Evolutionary conservation across 2,888 invertebrate genomes (phyloP).

Genomic region (Cephus spinipes): DNA sequence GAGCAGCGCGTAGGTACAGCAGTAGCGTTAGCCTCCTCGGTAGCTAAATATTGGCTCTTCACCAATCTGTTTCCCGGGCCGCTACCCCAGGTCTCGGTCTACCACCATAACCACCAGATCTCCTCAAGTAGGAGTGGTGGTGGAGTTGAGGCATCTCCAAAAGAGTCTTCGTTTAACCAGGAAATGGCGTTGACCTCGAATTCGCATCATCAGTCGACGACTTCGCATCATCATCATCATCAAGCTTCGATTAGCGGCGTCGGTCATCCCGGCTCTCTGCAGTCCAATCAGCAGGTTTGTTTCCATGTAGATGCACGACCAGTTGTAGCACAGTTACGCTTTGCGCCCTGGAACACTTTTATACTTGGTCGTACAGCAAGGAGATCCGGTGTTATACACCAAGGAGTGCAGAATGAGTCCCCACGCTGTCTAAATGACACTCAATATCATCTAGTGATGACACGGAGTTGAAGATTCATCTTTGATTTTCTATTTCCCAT

Average conservation of each 20-base stretch:
- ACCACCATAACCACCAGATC: slow-evolving; percentile 69
- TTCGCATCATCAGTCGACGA: slow-evolving; percentile 55
- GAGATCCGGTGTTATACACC: neutral
- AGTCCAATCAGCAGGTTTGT: slow-evolving; percentile 63
- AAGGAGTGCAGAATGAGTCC: neutral
- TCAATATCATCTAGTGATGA: neutral
- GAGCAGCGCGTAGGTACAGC: slow-evolving; percentile 68
- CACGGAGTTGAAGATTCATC: neutral
- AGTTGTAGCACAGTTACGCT: neutral
- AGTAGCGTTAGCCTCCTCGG: slow-evolving; percentile 77
- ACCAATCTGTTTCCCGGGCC: slow-evolving; percentile 84
- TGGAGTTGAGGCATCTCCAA: slow-evolving; percentile 64
- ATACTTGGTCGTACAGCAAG: neutral
- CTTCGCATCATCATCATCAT: slow-evolving; percentile 56
- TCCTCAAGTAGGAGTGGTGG: slow-evolving; percentile 72
- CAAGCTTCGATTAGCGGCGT: slow-evolving; percentile 53
- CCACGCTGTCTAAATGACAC: neutral
- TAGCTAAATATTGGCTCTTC: slow-evolving; percentile 87
- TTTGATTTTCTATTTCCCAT: neutral
- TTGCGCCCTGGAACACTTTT: neutral
- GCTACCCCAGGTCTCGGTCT: slow-evolving; percentile 81
- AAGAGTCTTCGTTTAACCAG: slow-evolving; percentile 57
- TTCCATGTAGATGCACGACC: slow-evolving; percentile 43
- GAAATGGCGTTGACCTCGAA: slow-evolving; percentile 60
- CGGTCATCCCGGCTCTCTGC: slow-evolving; percentile 58